Evolutionary conservation across 35 echinoderm and acorn worm genomes (phyloP).

Genomic region (Acanthaster planci): DNA sequence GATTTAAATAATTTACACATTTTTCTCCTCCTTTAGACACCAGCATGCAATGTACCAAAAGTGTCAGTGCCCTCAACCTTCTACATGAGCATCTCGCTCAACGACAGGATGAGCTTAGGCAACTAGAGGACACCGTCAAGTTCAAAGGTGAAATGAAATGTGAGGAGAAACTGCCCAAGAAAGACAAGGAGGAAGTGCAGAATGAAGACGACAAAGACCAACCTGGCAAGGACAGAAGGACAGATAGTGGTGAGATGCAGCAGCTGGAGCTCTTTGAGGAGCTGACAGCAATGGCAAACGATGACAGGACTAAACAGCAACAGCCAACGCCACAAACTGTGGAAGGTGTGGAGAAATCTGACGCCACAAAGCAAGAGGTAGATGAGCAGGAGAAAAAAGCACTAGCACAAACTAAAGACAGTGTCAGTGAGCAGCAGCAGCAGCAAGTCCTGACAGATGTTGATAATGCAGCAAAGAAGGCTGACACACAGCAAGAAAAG

Average conservation of each 20-base stretch:
- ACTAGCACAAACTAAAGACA: neutral
- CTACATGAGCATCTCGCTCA: slow-evolving; percentile 3
- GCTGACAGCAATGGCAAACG: slow-evolving; percentile 13
- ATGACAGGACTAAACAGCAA: slow-evolving; percentile 6
- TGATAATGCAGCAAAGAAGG: neutral
- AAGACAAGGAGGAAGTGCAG: neutral
- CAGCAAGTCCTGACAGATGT: neutral
- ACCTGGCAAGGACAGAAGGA: neutral
- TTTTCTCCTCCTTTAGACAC: slow-evolving; percentile 44
- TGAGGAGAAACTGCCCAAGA: neutral
- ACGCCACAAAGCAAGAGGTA: neutral
- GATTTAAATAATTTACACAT: no score
- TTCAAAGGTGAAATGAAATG: neutral
- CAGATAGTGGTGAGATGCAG: neutral
- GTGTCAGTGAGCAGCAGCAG: slow-evolving; percentile 16
- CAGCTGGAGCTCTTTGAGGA: neutral
- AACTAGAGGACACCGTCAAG: neutral
- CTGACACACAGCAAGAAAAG: no score
- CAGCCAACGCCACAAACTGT: neutral
- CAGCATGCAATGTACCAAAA: slow-evolving; percentile 62
- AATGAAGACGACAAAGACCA: neutral
- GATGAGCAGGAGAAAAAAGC: neutral
- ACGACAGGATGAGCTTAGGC: neutral
- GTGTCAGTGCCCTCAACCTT: slow-evolving; percentile 56
- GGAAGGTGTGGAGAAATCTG: neutral